phyloP scores from a whole-genome alignment of 2,888 invertebrate genomes.

The Steromphala cineraria region DNA sequence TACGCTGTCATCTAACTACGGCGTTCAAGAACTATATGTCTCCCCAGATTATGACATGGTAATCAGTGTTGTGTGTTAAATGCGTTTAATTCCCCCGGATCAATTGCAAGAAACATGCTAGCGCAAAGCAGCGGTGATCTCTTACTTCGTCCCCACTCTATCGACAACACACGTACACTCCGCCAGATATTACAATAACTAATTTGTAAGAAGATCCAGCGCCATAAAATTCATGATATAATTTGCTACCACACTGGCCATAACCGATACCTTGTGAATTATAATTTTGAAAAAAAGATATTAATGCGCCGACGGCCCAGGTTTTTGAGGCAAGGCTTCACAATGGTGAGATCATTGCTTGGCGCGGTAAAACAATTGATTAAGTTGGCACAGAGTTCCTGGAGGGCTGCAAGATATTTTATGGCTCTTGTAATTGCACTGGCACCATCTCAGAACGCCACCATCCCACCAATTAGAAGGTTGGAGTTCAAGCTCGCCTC shows the following conservation, averaged over 20 bases:
- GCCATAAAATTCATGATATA: slow-evolving; percentile 9
- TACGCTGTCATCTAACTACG: too few relatives aligned
- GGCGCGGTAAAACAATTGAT: neutral
- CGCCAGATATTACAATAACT: too few relatives aligned
- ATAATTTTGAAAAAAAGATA: neutral
- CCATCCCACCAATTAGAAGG: neutral
- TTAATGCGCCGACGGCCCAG: neutral
- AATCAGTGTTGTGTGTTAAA: too few relatives aligned
- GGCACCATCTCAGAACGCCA: neutral
- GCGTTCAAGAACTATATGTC: too few relatives aligned
- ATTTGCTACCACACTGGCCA: neutral
- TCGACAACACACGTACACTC: too few relatives aligned
- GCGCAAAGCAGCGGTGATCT: too few relatives aligned
- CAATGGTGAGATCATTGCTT: neutral
- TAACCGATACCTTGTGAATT: neutral
- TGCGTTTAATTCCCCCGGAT: too few relatives aligned
- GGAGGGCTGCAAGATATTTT: neutral
- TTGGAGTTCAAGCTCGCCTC: neutral
- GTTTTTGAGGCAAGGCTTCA: neutral
- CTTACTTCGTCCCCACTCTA: too few relatives aligned
- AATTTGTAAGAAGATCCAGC: too few relatives aligned
- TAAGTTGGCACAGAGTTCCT: neutral
- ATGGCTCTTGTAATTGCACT: neutral
- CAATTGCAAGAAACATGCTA: too few relatives aligned
- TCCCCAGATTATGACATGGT: too few relatives aligned